A percentile compares a stretch with the other conserved stretches of the same genome.
Evolutionary conservation across 2,113 vertebrate species (phyloP).

Genomic region (Chionomys nivalis): DNA sequence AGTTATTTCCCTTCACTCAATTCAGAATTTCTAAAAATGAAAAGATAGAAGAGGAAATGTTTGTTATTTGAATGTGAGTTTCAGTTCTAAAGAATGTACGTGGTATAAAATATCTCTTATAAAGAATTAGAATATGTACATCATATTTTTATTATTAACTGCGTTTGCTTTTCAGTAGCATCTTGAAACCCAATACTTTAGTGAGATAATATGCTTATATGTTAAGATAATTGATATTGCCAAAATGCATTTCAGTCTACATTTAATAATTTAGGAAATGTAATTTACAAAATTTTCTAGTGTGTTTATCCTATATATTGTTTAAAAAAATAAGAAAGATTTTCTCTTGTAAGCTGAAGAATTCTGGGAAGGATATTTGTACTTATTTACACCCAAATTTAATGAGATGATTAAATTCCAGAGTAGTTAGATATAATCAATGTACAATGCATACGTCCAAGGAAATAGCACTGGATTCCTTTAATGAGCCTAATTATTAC

Average conservation of each 20-base stretch:
- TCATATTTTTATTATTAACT: not conserved
- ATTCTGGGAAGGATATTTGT: not conserved
- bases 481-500: not conserved
- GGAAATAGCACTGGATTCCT: not conserved
- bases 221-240: not conserved
- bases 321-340: not conserved
- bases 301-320: not conserved
- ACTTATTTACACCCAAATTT: not conserved
- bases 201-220: not conserved
- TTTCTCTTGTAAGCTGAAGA: not conserved
- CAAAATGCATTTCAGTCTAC: not conserved
- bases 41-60: not conserved
- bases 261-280: not conserved
- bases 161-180: not conserved
- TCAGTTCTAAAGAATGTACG: not conserved
- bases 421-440: not conserved
- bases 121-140: too few relatives aligned
- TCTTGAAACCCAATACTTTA: not conserved
- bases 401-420: not conserved
- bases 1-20: slow-evolving; percentile 48
- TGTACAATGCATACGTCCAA: not conserved
- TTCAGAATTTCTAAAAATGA: slow-evolving; percentile 58
- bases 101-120: not conserved
- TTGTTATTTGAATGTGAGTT: not conserved
- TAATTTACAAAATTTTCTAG: not conserved